These are phyloP conservation scores for Wiebesia pumilae DNA, from an alignment of 1,140 invertebrate species.

Conservation along the genomic window DNA sequence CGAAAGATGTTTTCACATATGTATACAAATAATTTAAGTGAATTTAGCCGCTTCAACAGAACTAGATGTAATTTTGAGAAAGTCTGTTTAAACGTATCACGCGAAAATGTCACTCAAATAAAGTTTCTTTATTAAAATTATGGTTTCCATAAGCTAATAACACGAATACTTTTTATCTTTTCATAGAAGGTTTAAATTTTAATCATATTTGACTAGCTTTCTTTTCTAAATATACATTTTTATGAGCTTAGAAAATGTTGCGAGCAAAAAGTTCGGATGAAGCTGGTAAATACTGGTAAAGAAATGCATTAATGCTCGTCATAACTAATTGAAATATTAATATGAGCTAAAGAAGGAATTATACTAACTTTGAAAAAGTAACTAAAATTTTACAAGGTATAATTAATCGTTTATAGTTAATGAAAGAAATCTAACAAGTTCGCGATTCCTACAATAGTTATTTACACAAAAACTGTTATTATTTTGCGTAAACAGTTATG, in stretches of 20 bases:
- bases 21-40: too few relatives aligned
- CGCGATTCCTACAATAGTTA: too few relatives aligned
- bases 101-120: background rate
- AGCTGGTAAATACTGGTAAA: background rate
- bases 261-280: too few relatives aligned
- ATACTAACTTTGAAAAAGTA: background rate
- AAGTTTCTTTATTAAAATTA: background rate
- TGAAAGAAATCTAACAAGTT: too few relatives aligned
- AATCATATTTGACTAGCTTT: too few relatives aligned
- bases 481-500: background rate
- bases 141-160: background rate
- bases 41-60: background rate
- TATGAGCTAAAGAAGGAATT: background rate
- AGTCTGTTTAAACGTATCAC: background rate
- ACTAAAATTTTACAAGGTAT: background rate
- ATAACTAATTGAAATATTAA: too few relatives aligned
- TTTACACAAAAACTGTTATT: too few relatives aligned
- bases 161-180: too few relatives aligned
- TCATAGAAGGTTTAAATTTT: too few relatives aligned
- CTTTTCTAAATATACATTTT: too few relatives aligned
- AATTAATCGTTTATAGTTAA: background rate
- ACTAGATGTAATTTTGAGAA: background rate
- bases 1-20: too few relatives aligned
- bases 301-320: background rate
- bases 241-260: too few relatives aligned